These are phyloP conservation scores for mouse (Mus musculus) DNA, from an alignment of 2,113 vertebrate genomes.

Conservation along the genomic window GRCm39 chr13:43808001-43808500, in stretches of 20 bases:
- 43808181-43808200: not conserved
- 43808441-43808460: too few species aligned
- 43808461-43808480: too few species aligned
- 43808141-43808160: not conserved
- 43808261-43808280: rapidly evolving
- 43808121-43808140: not conserved
- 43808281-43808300: not conserved
- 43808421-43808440: too few species aligned
- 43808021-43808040: not conserved
- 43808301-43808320: not conserved
- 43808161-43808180: too few species aligned
- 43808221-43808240: too few species aligned
- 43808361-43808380: conserved; percentile 14
- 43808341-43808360: not conserved
- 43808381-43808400: conserved; percentile 45
- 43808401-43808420: conserved; percentile 23
- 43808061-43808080: not conserved
- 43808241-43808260: not conserved
- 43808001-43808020: not conserved
- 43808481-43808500: too few species aligned
- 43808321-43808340: not conserved
- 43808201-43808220: not conserved
- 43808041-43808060: not conserved
- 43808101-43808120: not conserved
- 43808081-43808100: not conserved